A percentile compares a stretch with the other conserved stretches of the same genome.
These are phyloP conservation scores for Galeruca laticollis DNA, from an alignment of 2,888 invertebrate genomes.

Conservation along the genomic window DNA sequence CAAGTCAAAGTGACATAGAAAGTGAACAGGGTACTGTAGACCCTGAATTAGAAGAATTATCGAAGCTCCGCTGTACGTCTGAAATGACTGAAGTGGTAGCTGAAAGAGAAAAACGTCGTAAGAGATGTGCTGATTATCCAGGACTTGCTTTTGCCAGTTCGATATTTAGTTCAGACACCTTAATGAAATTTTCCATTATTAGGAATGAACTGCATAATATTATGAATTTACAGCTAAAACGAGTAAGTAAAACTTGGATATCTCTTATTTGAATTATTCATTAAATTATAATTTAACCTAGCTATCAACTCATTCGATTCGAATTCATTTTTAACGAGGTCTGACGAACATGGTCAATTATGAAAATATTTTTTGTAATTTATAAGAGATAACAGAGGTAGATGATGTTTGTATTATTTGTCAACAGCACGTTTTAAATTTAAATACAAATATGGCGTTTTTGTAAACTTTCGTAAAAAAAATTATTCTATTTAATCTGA, in stretches of 20 bases:
- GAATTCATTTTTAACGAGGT: background rate
- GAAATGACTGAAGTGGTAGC: constrained; percentile 90
- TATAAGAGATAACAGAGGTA: constrained; percentile 22
- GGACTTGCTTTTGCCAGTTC: constrained; percentile 88
- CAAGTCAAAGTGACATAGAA: constrained; percentile 68
- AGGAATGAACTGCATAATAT: constrained; percentile 98
- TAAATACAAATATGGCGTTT: constrained; percentile 15
- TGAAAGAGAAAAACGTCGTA: constrained; percentile 80
- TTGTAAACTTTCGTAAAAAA: constrained; percentile 7
- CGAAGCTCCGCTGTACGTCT: constrained; percentile 88
- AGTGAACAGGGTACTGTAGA: constrained; percentile 70
- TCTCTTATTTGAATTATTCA: constrained; percentile 16
- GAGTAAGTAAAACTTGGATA: constrained; percentile 76
- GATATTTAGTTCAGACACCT: constrained; percentile 94
- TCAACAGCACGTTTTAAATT: constrained; percentile 34
- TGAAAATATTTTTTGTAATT: background rate
- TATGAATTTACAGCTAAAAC: constrained; percentile 94
- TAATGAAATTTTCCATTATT: constrained; percentile 98
- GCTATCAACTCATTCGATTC: background rate
- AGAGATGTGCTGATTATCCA: constrained; percentile 91
- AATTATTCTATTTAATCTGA: no score
- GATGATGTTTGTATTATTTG: constrained; percentile 6
- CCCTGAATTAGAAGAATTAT: constrained; percentile 83
- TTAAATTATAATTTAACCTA: constrained; percentile 19
- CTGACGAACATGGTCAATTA: background rate